Conservation (phyloP, 2,113 vertebrate species). For the Tenebrosternarchus preto region DNA sequence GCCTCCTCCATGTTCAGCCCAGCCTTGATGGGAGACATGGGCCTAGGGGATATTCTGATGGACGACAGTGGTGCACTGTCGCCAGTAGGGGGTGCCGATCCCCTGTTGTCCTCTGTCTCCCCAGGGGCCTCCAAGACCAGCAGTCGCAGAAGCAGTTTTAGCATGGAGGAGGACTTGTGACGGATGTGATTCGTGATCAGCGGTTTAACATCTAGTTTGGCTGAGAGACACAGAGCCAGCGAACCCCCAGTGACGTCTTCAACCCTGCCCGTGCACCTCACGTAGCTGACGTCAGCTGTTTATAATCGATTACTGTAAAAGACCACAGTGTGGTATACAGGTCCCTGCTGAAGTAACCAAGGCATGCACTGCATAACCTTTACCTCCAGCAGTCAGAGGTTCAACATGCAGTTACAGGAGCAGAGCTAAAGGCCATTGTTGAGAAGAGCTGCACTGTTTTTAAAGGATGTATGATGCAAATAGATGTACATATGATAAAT, state of each 20-base stretch:
- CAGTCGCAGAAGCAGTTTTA: conserved; percentile 84
- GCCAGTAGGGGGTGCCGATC: conserved; percentile 71
- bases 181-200: neutral
- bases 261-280: conserved; percentile 25
- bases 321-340: neutral
- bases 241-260: neutral
- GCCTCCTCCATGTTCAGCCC: conserved; percentile 65
- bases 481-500: conserved; percentile 30
- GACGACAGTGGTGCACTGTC: conserved; percentile 76
- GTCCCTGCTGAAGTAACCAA: neutral
- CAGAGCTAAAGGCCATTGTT: neutral
- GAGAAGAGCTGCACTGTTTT: neutral
- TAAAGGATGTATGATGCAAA: conserved; percentile 7
- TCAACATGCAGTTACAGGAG: neutral
- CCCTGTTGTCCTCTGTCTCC: conserved; percentile 81
- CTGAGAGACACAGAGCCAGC: neutral
- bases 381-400: neutral
- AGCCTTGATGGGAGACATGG: conserved; percentile 65
- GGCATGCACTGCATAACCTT: neutral
- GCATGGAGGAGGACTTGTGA: conserved; percentile 87
- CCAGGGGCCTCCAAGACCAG: conserved; percentile 83
- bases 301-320: conserved; percentile 37
- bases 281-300: conserved; percentile 5
- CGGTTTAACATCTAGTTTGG: neutral
- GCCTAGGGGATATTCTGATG: conserved; percentile 81